Evolutionary conservation across 1,140 invertebrate genomes (phyloP).

Genomic region (Dufourea novaeangliae): DNA sequence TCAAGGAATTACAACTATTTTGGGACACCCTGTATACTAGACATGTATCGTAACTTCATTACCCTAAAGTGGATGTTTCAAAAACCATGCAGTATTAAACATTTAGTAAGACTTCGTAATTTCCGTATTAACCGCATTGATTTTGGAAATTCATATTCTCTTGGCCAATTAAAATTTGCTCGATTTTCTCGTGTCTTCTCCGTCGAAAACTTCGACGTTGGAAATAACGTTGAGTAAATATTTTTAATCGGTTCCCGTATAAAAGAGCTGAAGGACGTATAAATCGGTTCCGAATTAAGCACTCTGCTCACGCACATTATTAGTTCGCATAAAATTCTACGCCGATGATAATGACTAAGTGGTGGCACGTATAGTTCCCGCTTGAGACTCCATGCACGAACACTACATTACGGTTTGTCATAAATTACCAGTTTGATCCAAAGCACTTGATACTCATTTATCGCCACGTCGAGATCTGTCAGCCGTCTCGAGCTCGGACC

Average conservation of each 20-base stretch:
- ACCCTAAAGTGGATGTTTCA: too few relatives aligned
- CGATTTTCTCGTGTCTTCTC: not conserved
- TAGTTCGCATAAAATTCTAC: slow-evolving; percentile 34
- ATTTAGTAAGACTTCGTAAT: too few relatives aligned
- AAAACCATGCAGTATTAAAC: too few relatives aligned
- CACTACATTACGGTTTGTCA: slow-evolving; percentile 24
- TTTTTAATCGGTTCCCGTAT: not conserved
- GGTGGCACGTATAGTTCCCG: slow-evolving; percentile 24
- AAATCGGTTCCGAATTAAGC: slow-evolving; percentile 20
- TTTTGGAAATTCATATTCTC: too few relatives aligned
- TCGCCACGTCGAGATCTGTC: slow-evolving; percentile 27
- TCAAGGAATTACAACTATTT: too few relatives aligned
- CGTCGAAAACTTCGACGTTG: not conserved
- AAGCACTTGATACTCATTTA: slow-evolving; percentile 43
- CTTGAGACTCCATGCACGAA: slow-evolving; percentile 27
- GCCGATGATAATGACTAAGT: slow-evolving; percentile 33
- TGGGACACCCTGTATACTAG: too few relatives aligned
- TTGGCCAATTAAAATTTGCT: not conserved
- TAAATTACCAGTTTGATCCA: slow-evolving; percentile 42
- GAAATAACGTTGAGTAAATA: not conserved
- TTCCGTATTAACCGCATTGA: too few relatives aligned
- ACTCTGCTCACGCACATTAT: slow-evolving; percentile 20
- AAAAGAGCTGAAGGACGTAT: not conserved
- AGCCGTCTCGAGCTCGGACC: not conserved
- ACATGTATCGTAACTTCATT: too few relatives aligned